Conservation (phyloP, 2,113 vertebrate genomes). For the Himantopus leucocephalus region DNA sequence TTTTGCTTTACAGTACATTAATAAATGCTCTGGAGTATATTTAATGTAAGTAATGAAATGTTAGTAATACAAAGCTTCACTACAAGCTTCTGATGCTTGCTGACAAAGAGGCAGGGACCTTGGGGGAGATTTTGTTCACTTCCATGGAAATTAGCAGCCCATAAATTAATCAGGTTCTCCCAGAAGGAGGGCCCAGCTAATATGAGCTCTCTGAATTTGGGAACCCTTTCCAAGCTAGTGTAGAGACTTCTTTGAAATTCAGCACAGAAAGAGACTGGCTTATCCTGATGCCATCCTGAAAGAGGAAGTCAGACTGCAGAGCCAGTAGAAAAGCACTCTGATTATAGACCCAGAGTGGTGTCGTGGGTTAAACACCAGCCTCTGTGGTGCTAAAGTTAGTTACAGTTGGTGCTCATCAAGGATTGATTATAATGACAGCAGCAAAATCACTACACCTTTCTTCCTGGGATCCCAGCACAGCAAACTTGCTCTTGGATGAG, state of each 20-base stretch:
- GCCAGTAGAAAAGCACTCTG: neutral
- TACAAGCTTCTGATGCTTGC: slow-evolving; percentile 41
- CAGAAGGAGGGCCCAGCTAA: neutral
- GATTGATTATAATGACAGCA: neutral
- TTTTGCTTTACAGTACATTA: slow-evolving; percentile 67
- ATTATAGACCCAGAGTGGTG: neutral
- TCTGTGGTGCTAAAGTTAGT: neutral
- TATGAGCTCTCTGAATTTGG: neutral
- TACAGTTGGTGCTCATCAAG: neutral
- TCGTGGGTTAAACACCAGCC: neutral
- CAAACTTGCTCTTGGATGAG: neutral
- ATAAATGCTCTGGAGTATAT: slow-evolving; percentile 65
- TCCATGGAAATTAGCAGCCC: slow-evolving; percentile 37
- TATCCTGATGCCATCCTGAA: neutral
- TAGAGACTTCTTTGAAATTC: neutral
- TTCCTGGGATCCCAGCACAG: neutral
- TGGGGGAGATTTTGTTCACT: slow-evolving; percentile 33
- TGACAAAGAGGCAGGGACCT: slow-evolving; percentile 37
- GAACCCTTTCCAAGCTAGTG: neutral
- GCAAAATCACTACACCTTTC: neutral
- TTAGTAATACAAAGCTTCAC: slow-evolving; percentile 40
- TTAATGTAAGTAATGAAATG: slow-evolving; percentile 65
- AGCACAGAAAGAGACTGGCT: neutral
- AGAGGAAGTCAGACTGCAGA: neutral
- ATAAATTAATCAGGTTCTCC: neutral